Conservation (phyloP, 2,113 vertebrate genomes). For the Hydropotes inermis region DNA sequence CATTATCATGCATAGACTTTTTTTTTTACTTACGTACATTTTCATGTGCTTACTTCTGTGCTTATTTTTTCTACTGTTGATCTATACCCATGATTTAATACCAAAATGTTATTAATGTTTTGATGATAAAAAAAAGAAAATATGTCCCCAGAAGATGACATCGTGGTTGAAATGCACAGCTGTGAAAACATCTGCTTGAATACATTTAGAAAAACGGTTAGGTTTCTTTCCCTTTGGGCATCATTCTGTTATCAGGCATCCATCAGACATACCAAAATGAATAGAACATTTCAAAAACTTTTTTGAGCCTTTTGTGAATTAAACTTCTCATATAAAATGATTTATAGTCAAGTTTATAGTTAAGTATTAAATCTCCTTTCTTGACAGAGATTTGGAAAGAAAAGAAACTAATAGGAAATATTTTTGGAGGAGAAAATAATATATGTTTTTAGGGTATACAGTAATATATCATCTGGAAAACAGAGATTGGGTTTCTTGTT, state of each 20-base stretch:
- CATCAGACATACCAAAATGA: conserved; percentile 32
- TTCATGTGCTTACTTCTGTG: neutral
- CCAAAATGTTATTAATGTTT: conserved; percentile 42
- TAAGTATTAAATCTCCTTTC: conserved; percentile 44
- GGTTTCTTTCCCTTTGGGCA: conserved; percentile 1
- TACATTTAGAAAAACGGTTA: conserved; percentile 52
- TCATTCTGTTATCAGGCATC: conserved; percentile 35
- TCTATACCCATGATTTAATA: neutral
- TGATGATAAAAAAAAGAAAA: conserved; percentile 27
- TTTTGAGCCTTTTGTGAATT: conserved; percentile 37
- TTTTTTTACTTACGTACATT: neutral
- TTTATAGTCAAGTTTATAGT: conserved; percentile 64
- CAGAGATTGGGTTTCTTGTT: neutral
- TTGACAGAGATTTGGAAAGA: conserved; percentile 50
- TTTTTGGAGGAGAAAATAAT: conserved; percentile 24
- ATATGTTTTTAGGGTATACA: neutral
- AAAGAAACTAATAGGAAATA: conserved; percentile 19
- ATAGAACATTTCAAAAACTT: conserved; percentile 25
- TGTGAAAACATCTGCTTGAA: conserved; percentile 44
- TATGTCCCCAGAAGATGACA: conserved; percentile 31
- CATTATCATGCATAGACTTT: neutral
- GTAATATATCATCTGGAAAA: conserved; percentile 35
- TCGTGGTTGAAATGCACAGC: neutral
- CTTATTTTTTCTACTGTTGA: neutral
- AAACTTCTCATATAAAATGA: conserved; percentile 68